These are phyloP conservation scores for Calyptomena viridis DNA, from an alignment of 2,113 vertebrate species.

Conservation along the genomic window DNA sequence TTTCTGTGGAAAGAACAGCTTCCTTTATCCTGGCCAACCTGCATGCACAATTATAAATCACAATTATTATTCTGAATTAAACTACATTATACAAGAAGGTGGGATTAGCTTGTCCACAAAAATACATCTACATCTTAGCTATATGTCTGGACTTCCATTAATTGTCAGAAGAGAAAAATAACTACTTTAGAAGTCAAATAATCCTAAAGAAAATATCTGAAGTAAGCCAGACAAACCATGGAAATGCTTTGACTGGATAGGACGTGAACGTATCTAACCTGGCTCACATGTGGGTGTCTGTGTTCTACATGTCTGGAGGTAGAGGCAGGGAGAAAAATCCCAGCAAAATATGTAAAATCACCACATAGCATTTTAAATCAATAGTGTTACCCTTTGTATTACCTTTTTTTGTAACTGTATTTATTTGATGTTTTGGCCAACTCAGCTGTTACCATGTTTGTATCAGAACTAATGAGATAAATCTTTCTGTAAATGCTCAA, in stretches of 20 bases:
- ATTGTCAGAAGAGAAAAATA: background rate
- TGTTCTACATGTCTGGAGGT: background rate
- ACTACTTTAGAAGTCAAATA: background rate
- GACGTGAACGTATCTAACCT: accelerated
- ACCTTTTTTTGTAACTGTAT: background rate
- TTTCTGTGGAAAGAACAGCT: slow-evolving; percentile 89
- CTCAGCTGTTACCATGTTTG: background rate
- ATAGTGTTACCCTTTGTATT: background rate
- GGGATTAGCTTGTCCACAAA: background rate
- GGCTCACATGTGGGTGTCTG: background rate
- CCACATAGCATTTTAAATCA: background rate
- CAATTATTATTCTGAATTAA: background rate
- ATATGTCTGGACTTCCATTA: background rate
- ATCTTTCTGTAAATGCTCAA: background rate
- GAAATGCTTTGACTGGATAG: background rate
- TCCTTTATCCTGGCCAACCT: slow-evolving; percentile 89
- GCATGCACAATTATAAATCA: slow-evolving; percentile 40
- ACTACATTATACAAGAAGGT: background rate
- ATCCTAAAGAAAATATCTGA: background rate
- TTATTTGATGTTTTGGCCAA: background rate
- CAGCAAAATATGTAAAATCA: background rate
- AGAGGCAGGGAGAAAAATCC: background rate
- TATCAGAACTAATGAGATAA: background rate
- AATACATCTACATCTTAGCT: background rate
- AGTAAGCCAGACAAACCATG: background rate